Percentiles rank a stretch among this genome's conserved stretches.
These are phyloP conservation scores for Sebastes itinus DNA, from an alignment of 2,797 vertebrate species.

Conservation along the genomic window DNA sequence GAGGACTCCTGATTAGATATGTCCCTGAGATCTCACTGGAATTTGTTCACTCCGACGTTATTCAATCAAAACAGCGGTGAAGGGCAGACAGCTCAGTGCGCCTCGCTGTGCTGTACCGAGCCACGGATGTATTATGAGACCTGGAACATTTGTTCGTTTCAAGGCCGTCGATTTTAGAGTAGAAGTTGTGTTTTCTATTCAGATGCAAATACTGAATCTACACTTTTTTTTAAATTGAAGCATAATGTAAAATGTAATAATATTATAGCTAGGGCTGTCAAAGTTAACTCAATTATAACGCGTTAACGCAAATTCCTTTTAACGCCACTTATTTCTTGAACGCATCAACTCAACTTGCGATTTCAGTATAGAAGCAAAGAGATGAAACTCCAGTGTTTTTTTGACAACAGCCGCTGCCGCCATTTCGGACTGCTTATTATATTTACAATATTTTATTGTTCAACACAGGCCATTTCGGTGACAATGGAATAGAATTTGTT, in stretches of 20 bases:
- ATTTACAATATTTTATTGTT: too few species aligned
- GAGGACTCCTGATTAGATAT: neutral
- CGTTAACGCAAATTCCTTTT: accelerated
- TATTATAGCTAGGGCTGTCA: accelerated
- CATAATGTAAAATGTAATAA: neutral
- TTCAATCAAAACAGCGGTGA: neutral
- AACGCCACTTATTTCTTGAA: too few species aligned
- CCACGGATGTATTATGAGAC: neutral
- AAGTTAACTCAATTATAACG: accelerated
- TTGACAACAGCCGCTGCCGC: too few species aligned
- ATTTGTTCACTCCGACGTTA: neutral
- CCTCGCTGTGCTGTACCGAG: neutral
- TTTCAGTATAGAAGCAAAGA: too few species aligned
- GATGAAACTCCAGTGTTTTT: too few species aligned
- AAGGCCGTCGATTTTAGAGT: neutral
- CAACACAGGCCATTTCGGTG: too few species aligned
- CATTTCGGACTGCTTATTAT: too few species aligned
- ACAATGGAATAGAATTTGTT: too few species aligned
- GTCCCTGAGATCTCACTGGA: neutral
- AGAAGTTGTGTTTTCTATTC: neutral
- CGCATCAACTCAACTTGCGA: accelerated
- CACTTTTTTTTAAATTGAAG: neutral
- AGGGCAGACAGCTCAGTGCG: neutral
- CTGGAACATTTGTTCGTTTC: neutral
- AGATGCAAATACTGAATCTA: neutral